A percentile compares a stretch with the other conserved stretches of the same genome.
These are phyloP conservation scores for Stichodactyla mertensii DNA, from an alignment of 64 coral and sea anemone genomes.

Conservation along the genomic window DNA sequence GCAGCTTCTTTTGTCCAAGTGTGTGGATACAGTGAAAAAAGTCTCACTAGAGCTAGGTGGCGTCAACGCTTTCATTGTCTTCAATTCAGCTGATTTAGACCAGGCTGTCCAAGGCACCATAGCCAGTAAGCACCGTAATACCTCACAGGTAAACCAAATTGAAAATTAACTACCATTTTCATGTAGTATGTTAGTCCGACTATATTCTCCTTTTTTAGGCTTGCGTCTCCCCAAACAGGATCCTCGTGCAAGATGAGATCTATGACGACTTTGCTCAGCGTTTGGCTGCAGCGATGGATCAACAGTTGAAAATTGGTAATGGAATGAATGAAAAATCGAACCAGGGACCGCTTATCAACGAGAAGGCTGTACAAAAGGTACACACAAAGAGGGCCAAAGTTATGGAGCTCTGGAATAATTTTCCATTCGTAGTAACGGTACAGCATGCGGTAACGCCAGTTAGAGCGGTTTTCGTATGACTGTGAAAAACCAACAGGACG, in stretches of 20 bases:
- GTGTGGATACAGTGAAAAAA: conserved; percentile 90
- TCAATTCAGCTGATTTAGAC: conserved; percentile 75
- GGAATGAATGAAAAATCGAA: conserved; percentile 59
- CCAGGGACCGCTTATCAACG: conserved; percentile 87
- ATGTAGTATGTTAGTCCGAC: too few species aligned
- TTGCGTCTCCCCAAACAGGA: conserved; percentile 84
- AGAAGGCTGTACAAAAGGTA: conserved; percentile 84
- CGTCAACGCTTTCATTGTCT: conserved; percentile 90
- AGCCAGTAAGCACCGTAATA: conserved; percentile 80
- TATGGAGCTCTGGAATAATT: too few species aligned
- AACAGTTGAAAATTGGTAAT: conserved; percentile 72
- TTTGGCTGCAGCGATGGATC: conserved; percentile 70
- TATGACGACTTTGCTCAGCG: conserved; percentile 86
- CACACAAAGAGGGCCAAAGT: too few species aligned
- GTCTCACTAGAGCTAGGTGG: conserved; percentile 91
- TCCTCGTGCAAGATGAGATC: conserved; percentile 87
- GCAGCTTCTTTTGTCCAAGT: conserved; percentile 80
- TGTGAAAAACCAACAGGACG: too few species aligned
- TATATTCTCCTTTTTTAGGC: conserved; percentile 30
- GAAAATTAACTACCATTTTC: too few species aligned
- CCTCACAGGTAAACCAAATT: conserved; percentile 56
- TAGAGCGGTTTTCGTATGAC: too few species aligned
- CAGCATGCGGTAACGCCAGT: too few species aligned
- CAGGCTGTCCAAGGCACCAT: conserved; percentile 58
- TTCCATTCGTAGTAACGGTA: too few species aligned